These are phyloP conservation scores for Nowickia ferox DNA, from an alignment of 2,888 invertebrate species.

Conservation along the genomic window DNA sequence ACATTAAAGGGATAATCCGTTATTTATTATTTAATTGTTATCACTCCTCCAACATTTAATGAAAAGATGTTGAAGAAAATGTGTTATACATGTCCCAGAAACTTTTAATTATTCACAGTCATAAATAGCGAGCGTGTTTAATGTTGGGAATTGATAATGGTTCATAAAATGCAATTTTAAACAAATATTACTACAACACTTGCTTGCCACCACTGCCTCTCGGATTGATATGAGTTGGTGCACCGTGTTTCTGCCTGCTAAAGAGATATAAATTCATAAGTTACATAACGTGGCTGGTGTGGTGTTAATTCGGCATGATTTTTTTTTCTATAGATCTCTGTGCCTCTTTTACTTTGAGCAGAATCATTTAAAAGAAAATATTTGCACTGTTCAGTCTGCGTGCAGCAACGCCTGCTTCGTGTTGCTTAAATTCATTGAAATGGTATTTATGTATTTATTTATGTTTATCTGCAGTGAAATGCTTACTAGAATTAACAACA, in stretches of 20 bases:
- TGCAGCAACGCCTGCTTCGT: conserved; percentile 71
- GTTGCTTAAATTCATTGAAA: conserved; percentile 66
- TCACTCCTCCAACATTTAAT: conserved; percentile 6
- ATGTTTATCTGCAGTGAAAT: conserved; percentile 45
- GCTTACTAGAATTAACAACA: conserved; percentile 33
- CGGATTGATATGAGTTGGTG: conserved; percentile 12
- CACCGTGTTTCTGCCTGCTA: not conserved
- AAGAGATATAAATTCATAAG: conserved; percentile 53
- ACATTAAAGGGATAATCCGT: too few species aligned
- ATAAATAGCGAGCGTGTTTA: conserved; percentile 61
- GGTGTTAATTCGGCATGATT: conserved; percentile 82
- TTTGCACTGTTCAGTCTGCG: conserved; percentile 78
- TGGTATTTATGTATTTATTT: conserved; percentile 62
- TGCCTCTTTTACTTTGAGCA: conserved; percentile 43
- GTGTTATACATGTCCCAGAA: conserved; percentile 7
- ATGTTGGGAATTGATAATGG: conserved; percentile 59
- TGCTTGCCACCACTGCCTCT: conserved; percentile 29
- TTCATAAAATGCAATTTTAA: conserved; percentile 68
- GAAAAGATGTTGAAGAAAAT: not conserved
- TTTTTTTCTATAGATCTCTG: conserved; percentile 71
- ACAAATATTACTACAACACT: conserved; percentile 72
- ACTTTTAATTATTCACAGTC: conserved; percentile 69
- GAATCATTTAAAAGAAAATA: conserved; percentile 80
- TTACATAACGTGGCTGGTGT: conserved; percentile 74
- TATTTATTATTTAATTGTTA: conserved; percentile 42